Evolutionary conservation across 1,140 invertebrate species (phyloP).

Genomic region (Drosophila subpulchrella): DNA sequence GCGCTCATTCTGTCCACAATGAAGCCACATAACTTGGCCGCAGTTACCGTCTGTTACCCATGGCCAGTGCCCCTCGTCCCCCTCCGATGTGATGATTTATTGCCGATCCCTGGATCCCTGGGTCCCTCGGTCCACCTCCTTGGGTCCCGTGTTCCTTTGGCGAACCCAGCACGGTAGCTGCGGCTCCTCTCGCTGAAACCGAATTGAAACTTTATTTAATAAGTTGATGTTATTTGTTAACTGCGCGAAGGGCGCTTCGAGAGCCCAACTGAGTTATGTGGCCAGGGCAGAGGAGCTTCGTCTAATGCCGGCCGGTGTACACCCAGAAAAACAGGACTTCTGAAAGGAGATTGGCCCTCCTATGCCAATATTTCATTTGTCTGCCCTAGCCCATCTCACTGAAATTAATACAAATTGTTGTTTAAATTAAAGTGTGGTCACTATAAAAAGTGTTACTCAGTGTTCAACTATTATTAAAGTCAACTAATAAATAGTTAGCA

Average conservation of each 20-base stretch:
- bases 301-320: slow-evolving; percentile 42
- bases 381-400: too few relatives aligned
- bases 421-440: too few relatives aligned
- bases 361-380: neutral
- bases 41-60: slow-evolving; percentile 62
- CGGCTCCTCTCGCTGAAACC: slow-evolving; percentile 39
- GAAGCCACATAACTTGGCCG: slow-evolving; percentile 81
- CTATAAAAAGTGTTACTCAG: neutral
- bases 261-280: slow-evolving; percentile 59
- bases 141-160: slow-evolving; percentile 2
- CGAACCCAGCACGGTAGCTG: slow-evolving; percentile 71
- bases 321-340: slow-evolving; percentile 6
- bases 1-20: slow-evolving; percentile 83
- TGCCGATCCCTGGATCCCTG: slow-evolving; percentile 55
- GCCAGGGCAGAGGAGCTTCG: slow-evolving; percentile 4
- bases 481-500: too few relatives aligned
- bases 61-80: slow-evolving; percentile 6
- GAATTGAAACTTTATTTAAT: slow-evolving; percentile 83
- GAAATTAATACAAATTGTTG: neutral
- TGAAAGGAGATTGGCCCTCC: neutral
- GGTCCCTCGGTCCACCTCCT: neutral
- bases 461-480: too few relatives aligned
- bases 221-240: slow-evolving; percentile 83
- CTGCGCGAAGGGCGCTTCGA: slow-evolving; percentile 66
- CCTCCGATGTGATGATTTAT: slow-evolving; percentile 82